Base-by-base conservation (phyloP, 2,797 vertebrate genomes). In the Acrossocheilus fasciatus region DNA sequence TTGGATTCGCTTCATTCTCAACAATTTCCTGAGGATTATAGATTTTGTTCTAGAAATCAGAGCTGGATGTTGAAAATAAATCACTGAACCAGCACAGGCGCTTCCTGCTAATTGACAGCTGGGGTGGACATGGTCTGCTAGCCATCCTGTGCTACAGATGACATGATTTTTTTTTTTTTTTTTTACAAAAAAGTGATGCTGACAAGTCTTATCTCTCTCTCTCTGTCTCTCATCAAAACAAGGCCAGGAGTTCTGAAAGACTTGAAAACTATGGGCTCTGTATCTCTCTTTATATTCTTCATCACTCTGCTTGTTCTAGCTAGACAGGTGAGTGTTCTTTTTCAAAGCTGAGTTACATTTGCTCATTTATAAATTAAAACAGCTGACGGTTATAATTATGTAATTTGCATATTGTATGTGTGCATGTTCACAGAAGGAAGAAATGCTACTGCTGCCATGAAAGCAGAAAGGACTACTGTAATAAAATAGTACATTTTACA, bases 221-320 rank as follows among this genome's bases (percentile, higher is more conserved):
- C 12, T 84, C 12, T 43, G 18, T 54, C 0, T 69, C 39, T 84
- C 11, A 11, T 84, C 41, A 30, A 82, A 82, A 41, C 59, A 82
- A 99, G 98, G 92, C 98, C 98, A 73, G 98, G 98, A 86, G 97
- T 99, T 87, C 94, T 99, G 92, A 99, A 99, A 94, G 97, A 99
- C 89, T 93, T 99, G 84, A 99, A 99, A 95, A 98, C 97, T 78
- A 99, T 99, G 98, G 98, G 98, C 86, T 98, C 98, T 0, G 95
- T 99, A 86, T 99, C 98, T 81, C 96, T 99, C 68, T 98, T 98
- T 89, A 98, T 99, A 92, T 99, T 99, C 94, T 99, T 99, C 90
- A 66, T 98, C 93, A 99, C 98, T 0, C 93, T 99, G 30, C 96
- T 99, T 84, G 97, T 99, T 76, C 94, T 99, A 92, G 97, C 98